These are phyloP conservation scores for Sisyra nigra DNA, from an alignment of 2,888 invertebrate genomes.

Conservation along the genomic window DNA sequence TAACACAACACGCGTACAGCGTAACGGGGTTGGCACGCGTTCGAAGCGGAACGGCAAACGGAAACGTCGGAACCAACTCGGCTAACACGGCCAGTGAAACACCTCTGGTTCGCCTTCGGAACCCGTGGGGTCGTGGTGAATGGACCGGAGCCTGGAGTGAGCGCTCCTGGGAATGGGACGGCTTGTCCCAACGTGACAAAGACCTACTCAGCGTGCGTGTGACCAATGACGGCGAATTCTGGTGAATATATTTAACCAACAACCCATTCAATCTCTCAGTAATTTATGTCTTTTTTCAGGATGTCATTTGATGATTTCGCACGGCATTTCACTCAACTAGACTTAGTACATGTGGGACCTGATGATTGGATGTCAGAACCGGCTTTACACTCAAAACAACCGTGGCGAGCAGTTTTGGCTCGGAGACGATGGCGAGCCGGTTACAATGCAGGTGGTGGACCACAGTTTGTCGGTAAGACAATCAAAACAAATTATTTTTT, in stretches of 20 bases:
- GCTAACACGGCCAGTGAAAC: slow-evolving; percentile 32
- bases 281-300: slow-evolving; percentile 25
- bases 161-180: slow-evolving; percentile 51
- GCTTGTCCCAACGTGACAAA: slow-evolving; percentile 42
- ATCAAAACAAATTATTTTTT: not conserved
- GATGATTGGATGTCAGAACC: slow-evolving; percentile 59
- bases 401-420: slow-evolving; percentile 54
- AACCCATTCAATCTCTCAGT: not conserved
- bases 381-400: slow-evolving; percentile 46
- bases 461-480: slow-evolving; percentile 33
- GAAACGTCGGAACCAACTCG: slow-evolving; percentile 12
- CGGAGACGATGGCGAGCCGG: slow-evolving; percentile 48
- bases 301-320: slow-evolving; percentile 57
- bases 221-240: slow-evolving; percentile 52
- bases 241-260: slow-evolving; percentile 28
- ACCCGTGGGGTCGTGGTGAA: slow-evolving; percentile 48
- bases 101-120: slow-evolving; percentile 43
- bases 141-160: slow-evolving; percentile 62
- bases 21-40: slow-evolving; percentile 56
- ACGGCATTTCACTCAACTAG: slow-evolving; percentile 45
- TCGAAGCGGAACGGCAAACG: slow-evolving; percentile 24
- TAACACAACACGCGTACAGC: slow-evolving; percentile 51
- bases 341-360: slow-evolving; percentile 59
- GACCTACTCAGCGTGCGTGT: slow-evolving; percentile 43
- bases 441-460: slow-evolving; percentile 56